Conservation (phyloP, 2,888 invertebrate species). For the Homarus gammarus region DNA sequence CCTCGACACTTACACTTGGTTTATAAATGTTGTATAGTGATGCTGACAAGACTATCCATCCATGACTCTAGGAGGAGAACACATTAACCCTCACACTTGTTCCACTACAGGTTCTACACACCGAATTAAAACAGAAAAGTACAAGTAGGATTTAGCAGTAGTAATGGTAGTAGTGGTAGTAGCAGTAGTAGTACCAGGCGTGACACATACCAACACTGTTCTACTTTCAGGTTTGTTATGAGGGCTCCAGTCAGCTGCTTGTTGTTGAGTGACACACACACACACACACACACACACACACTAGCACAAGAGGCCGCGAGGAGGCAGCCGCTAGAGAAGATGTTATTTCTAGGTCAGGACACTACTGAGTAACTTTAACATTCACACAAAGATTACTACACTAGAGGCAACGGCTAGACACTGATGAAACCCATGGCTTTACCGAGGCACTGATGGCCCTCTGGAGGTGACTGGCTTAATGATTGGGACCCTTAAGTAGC, state of each 20-base stretch:
- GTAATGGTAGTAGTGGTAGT: constrained; percentile 3
- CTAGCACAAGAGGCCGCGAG: background rate
- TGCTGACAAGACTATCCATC: background rate
- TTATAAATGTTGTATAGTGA: too few species aligned
- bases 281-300: constrained; percentile 31
- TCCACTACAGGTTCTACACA: constrained; percentile 34
- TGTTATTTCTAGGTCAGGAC: background rate
- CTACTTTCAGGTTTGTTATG: constrained; percentile 28
- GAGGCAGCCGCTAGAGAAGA: background rate
- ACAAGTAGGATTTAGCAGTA: constrained; percentile 15
- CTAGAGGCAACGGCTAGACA: too few species aligned
- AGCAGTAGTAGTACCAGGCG: background rate
- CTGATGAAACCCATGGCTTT: background rate
- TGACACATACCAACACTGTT: constrained; percentile 31
- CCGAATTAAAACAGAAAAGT: constrained; percentile 2
- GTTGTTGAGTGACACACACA: constrained; percentile 30
- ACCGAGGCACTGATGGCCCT: too few species aligned
- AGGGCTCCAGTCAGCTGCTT: constrained; percentile 1
- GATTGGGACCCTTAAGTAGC: too few species aligned
- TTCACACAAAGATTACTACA: constrained; percentile 15
- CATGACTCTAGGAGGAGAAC: constrained; percentile 17
- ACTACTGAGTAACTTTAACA: constrained; percentile 10
- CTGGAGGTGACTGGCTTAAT: too few species aligned
- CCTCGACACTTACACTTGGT: too few species aligned
- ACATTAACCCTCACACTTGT: constrained; percentile 3